phyloP scores from a whole-genome alignment of 2,797 vertebrate genomes.

The Microctenopoma stevenorrisi region DNA sequence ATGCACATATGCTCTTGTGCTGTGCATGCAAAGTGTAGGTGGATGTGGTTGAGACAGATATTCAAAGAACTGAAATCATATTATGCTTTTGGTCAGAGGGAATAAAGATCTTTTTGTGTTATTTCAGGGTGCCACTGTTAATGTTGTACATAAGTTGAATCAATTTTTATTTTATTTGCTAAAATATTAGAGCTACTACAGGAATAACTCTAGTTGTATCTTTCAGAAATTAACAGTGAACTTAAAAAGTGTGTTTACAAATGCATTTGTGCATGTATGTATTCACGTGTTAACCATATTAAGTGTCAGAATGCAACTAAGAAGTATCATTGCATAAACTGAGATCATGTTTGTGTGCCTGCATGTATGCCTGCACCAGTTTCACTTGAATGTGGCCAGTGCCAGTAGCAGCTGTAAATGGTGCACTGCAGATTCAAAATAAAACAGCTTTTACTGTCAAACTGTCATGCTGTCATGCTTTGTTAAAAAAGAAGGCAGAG shows the following conservation, averaged over 20 bases:
- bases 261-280: not conserved
- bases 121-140: slow-evolving; percentile 54
- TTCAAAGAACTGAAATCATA: slow-evolving; percentile 62
- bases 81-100: slow-evolving; percentile 66
- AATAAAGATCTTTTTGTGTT: slow-evolving; percentile 52
- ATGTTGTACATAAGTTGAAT: slow-evolving; percentile 48
- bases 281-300: slow-evolving; percentile 15
- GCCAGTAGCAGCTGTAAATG: slow-evolving; percentile 28
- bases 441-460: slow-evolving; percentile 64
- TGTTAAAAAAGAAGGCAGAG: slow-evolving; percentile 57
- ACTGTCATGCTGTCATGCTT: slow-evolving; percentile 61
- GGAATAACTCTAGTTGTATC: slow-evolving; percentile 24
- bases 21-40: slow-evolving; percentile 63
- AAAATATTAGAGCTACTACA: slow-evolving; percentile 15
- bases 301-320: slow-evolving; percentile 12
- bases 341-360: slow-evolving; percentile 23
- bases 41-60: slow-evolving; percentile 72
- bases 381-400: slow-evolving; percentile 43
- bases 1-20: slow-evolving; percentile 52
- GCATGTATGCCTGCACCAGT: slow-evolving; percentile 25
- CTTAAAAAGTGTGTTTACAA: slow-evolving; percentile 2
- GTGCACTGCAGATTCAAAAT: slow-evolving; percentile 38
- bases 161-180: slow-evolving; percentile 25
- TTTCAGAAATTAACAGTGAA: slow-evolving; percentile 22
- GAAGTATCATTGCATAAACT: slow-evolving; percentile 34